A percentile compares a stretch with the other conserved stretches of the same genome.
Evolutionary conservation across 2,888 invertebrate species (phyloP).

Genomic region (Mesochorus sp.): DNA sequence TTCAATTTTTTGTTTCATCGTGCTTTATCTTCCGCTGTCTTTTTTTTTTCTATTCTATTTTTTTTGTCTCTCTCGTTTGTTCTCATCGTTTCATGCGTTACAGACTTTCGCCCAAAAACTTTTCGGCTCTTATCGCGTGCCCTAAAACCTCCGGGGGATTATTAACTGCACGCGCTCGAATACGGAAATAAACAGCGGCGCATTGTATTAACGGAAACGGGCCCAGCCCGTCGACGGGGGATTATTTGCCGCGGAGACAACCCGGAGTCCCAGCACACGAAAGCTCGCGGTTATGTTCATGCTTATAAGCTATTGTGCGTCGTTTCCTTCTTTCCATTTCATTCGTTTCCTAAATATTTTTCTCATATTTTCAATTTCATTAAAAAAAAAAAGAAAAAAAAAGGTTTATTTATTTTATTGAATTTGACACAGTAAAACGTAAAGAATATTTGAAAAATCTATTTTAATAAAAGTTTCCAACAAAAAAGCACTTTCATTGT

Average conservation of each 20-base stretch:
- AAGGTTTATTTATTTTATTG: no score
- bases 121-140: slow-evolving; percentile 70
- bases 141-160: slow-evolving; percentile 68
- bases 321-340: slow-evolving; percentile 30
- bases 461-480: not conserved
- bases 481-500: no score
- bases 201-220: slow-evolving; percentile 71
- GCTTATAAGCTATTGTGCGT: slow-evolving; percentile 45
- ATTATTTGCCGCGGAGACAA: slow-evolving; percentile 60
- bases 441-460: no score
- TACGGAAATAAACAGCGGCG: slow-evolving; percentile 47
- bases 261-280: slow-evolving; percentile 42
- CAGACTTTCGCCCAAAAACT: slow-evolving; percentile 48
- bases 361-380: slow-evolving; percentile 3
- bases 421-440: no score
- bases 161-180: slow-evolving; percentile 74
- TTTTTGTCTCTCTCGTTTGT: slow-evolving; percentile 10
- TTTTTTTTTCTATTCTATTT: not conserved
- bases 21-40: not conserved
- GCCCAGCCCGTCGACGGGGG: slow-evolving; percentile 42
- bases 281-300: slow-evolving; percentile 45
- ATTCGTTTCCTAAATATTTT: slow-evolving; percentile 26
- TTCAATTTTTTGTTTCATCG: slow-evolving; percentile 23
- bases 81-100: slow-evolving; percentile 28
- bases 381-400: no score